Percentiles rank a stretch among this genome's conserved stretches.
Evolutionary conservation across 2,113 vertebrate species (phyloP).

Genomic region (Nothobranchius furzeri): DNA sequence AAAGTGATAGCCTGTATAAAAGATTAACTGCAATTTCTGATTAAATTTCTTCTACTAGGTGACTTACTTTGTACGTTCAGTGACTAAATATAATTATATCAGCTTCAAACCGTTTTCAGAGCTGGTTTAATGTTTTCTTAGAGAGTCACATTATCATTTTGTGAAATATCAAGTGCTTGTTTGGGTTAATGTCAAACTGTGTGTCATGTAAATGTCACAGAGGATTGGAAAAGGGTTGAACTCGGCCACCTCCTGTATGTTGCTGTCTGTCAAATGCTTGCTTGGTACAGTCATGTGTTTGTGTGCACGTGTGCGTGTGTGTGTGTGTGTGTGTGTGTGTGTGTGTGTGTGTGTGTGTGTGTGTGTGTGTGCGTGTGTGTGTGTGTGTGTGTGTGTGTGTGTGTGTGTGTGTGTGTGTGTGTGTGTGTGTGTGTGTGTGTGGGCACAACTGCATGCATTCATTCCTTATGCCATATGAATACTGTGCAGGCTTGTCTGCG

Average conservation of each 20-base stretch:
- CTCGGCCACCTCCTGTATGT: conserved; percentile 49
- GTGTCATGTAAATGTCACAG: conserved; percentile 58
- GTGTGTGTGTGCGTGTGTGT: conserved; percentile 27
- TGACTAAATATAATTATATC: conserved; percentile 2
- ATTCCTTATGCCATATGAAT: conserved; percentile 50
- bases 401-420: conserved; percentile 29
- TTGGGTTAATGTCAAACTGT: conserved; percentile 36
- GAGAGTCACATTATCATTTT: conserved; percentile 12
- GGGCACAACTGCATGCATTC: conserved; percentile 59
- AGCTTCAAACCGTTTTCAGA: conserved; percentile 13
- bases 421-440: conserved; percentile 21
- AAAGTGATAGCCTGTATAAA: not conserved
- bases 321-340: conserved; percentile 10
- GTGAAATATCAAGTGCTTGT: conserved; percentile 22
- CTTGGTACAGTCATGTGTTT: conserved; percentile 54
- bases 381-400: conserved; percentile 20
- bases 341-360: not conserved
- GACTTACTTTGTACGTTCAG: not conserved
- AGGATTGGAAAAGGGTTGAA: conserved; percentile 57
- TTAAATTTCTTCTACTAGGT: not conserved
- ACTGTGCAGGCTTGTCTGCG: conserved; percentile 58
- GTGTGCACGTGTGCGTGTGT: too few relatives aligned
- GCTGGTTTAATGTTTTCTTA: conserved; percentile 19
- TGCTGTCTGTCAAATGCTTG: conserved; percentile 65
- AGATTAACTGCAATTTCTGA: not conserved